Conservation (phyloP, 2,888 invertebrate species). For the Drosophila macrospina region DNA sequence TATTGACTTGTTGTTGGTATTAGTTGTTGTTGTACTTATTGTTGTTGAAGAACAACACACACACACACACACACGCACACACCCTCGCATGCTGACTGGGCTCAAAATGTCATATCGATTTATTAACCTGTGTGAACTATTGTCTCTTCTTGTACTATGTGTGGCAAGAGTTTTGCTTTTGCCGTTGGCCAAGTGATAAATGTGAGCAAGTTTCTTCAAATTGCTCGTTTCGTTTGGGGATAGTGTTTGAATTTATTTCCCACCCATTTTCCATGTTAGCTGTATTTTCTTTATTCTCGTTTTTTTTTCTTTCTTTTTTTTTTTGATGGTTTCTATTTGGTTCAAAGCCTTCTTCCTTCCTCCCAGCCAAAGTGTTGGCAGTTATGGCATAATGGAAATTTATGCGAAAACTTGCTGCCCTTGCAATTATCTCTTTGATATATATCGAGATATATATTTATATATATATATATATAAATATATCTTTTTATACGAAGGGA, state of each 20-base stretch:
- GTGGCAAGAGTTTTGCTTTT: conserved; percentile 3
- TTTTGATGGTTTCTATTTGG: conserved; percentile 21
- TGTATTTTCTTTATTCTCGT: conserved; percentile 44
- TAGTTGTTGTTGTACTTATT: conserved; percentile 33
- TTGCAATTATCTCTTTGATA: conserved; percentile 70
- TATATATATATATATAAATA: conserved; percentile 2
- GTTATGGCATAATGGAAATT: conserved; percentile 75
- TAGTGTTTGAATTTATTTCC: conserved; percentile 76
- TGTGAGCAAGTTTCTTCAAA: conserved; percentile 68
- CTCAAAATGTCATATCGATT: conserved; percentile 81
- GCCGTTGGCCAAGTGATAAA: conserved; percentile 60
- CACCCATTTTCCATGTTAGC: neutral
- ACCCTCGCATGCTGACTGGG: conserved; percentile 24
- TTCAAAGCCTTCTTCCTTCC: conserved; percentile 15
- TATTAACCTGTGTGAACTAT: conserved; percentile 82
- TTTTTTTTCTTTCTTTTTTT: conserved; percentile 28
- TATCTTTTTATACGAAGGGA: neutral
- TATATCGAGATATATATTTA: conserved; percentile 40
- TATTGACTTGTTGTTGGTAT: conserved; percentile 70
- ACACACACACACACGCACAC: conserved; percentile 16
- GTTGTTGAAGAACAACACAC: conserved; percentile 19
- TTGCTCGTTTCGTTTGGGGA: conserved; percentile 63
- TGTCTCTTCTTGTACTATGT: conserved; percentile 40
- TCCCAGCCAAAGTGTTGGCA: conserved; percentile 64
- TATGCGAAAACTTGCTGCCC: conserved; percentile 65